These are phyloP conservation scores for Punctoribates punctum DNA, from an alignment of 2,888 invertebrate genomes.

Conservation along the genomic window DNA sequence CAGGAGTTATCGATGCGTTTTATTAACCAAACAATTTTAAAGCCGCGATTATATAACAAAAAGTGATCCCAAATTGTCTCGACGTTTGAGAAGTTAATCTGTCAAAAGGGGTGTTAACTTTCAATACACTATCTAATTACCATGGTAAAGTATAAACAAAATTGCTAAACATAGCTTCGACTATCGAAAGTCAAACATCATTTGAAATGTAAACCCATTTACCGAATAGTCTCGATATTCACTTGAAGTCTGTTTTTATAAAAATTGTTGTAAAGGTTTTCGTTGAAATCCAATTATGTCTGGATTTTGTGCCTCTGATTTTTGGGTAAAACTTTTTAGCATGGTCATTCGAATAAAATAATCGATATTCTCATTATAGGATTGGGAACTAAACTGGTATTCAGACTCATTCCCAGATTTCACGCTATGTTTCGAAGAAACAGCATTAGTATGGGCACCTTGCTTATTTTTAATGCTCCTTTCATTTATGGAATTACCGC, in stretches of 20 bases:
- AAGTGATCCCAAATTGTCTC: too few relatives aligned
- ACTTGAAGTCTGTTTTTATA: background rate
- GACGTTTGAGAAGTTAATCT: too few relatives aligned
- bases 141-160: too few relatives aligned
- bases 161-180: too few relatives aligned
- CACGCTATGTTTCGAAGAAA: constrained; percentile 42
- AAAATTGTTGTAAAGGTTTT: background rate
- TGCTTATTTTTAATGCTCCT: constrained; percentile 13
- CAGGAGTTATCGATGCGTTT: too few relatives aligned
- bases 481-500: background rate
- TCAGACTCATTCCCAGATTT: constrained; percentile 39
- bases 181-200: too few relatives aligned
- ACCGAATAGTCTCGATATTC: background rate
- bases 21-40: too few relatives aligned
- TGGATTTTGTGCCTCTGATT: background rate
- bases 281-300: background rate
- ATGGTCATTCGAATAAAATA: background rate
- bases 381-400: constrained; percentile 30
- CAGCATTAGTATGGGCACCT: constrained; percentile 24
- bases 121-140: too few relatives aligned
- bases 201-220: too few relatives aligned
- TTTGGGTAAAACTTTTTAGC: background rate
- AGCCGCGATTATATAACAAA: too few relatives aligned
- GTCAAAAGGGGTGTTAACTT: too few relatives aligned
- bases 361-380: background rate